Conservation (phyloP, 2,797 vertebrate species). For the Esox masquinongy region DNA sequence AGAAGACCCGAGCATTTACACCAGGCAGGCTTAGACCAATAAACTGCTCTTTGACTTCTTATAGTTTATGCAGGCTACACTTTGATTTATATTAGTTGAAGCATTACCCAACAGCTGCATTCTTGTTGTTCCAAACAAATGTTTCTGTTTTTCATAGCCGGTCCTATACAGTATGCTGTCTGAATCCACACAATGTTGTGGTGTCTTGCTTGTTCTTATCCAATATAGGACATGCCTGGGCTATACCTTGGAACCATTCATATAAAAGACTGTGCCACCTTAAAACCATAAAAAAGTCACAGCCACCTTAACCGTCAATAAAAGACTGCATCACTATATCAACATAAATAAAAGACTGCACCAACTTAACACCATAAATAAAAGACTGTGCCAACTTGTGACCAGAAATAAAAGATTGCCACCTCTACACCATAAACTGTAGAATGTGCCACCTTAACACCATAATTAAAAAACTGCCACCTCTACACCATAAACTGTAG, state of each 20-base stretch:
- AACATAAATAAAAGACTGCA: no score
- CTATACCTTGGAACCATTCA: not conserved
- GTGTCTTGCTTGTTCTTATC: not conserved
- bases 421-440: no score
- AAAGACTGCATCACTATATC: no score
- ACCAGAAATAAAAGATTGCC: no score
- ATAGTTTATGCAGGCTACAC: not conserved
- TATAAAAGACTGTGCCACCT: not conserved
- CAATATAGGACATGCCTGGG: not conserved
- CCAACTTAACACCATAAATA: no score
- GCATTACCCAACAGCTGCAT: not conserved
- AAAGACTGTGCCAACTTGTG: no score
- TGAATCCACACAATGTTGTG: not conserved
- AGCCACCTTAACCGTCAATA: no score
- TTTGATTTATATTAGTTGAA: not conserved
- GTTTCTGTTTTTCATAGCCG: not conserved
- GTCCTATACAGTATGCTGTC: not conserved
- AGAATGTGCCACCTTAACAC: no score
- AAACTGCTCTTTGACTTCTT: not conserved
- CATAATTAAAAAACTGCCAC: no score
- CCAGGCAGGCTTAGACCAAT: not conserved
- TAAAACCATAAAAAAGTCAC: no score
- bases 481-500: no score
- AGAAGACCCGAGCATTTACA: not conserved
- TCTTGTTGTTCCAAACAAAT: not conserved